Conservation (phyloP, 2,113 vertebrate genomes). For the Lamprotornis superbus region DNA sequence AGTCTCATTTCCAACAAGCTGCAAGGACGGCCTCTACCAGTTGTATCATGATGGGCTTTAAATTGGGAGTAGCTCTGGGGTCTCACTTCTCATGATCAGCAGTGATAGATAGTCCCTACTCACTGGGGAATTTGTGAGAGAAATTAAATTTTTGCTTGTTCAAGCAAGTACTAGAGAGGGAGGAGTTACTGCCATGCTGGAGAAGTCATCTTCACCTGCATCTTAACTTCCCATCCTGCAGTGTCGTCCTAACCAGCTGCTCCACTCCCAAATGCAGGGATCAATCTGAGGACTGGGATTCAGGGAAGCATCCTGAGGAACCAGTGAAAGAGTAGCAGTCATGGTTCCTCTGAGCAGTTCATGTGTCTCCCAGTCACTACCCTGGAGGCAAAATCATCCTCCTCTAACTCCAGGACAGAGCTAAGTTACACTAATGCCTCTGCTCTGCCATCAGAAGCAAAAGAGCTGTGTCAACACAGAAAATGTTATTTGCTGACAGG, state of each 20-base stretch:
- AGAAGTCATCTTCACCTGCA: background rate
- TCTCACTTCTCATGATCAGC: background rate
- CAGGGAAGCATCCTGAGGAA: background rate
- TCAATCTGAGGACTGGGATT: background rate
- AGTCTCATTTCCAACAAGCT: background rate
- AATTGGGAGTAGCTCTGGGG: background rate
- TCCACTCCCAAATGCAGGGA: accelerated
- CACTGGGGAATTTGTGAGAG: background rate
- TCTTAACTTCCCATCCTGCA: background rate
- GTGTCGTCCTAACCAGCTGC: background rate
- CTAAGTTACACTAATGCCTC: background rate
- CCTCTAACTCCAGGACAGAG: background rate
- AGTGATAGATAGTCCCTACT: background rate
- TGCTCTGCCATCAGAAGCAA: background rate
- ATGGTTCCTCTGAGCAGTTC: background rate
- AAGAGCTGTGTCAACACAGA: constrained; percentile 11
- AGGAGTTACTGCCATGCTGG: background rate
- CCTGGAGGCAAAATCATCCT: background rate
- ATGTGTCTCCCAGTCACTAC: background rate
- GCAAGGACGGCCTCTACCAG: background rate
- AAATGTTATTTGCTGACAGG: constrained; percentile 3
- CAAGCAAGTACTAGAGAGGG: no score
- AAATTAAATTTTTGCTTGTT: background rate
- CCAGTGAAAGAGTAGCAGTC: background rate
- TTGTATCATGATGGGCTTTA: background rate